These are phyloP conservation scores for Nettapus auritus DNA, from an alignment of 2,113 vertebrate species.

Conservation along the genomic window DNA sequence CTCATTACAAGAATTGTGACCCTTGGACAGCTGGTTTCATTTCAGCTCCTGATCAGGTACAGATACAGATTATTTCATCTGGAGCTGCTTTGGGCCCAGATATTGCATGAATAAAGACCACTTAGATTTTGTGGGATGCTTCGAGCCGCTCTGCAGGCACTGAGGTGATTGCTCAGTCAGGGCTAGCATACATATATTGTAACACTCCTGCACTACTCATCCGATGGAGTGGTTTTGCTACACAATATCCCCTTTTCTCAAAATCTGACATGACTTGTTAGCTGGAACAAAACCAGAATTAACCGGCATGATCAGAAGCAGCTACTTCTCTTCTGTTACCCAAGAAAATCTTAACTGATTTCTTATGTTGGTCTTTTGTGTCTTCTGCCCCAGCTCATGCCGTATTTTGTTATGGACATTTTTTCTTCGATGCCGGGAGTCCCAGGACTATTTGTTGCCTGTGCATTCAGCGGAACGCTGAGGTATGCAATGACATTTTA, in stretches of 20 bases:
- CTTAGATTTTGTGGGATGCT: neutral
- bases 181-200: neutral
- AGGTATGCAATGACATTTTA: slow-evolving; percentile 72
- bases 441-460: slow-evolving; percentile 87
- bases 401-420: slow-evolving; percentile 89
- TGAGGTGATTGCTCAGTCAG: neutral
- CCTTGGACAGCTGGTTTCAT: slow-evolving; percentile 84
- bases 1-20: slow-evolving; percentile 82
- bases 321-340: neutral
- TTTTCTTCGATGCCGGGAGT: slow-evolving; percentile 82
- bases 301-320: neutral
- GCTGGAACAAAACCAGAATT: neutral
- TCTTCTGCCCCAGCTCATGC: slow-evolving; percentile 79
- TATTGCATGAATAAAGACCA: accelerated
- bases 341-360: neutral
- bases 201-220: neutral
- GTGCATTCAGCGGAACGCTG: slow-evolving; percentile 88
- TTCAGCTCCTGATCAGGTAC: slow-evolving; percentile 87
- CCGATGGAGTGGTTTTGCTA: neutral
- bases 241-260: neutral
- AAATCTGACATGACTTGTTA: neutral
- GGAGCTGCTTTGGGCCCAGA: neutral
- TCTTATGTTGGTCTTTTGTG: neutral
- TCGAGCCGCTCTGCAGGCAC: neutral
- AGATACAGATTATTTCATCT: neutral